A percentile compares a stretch with the other conserved stretches of the same genome.
These are phyloP conservation scores for Sorex maritimensis DNA, from an alignment of 2,797 vertebrate genomes.

Conservation along the genomic window DNA sequence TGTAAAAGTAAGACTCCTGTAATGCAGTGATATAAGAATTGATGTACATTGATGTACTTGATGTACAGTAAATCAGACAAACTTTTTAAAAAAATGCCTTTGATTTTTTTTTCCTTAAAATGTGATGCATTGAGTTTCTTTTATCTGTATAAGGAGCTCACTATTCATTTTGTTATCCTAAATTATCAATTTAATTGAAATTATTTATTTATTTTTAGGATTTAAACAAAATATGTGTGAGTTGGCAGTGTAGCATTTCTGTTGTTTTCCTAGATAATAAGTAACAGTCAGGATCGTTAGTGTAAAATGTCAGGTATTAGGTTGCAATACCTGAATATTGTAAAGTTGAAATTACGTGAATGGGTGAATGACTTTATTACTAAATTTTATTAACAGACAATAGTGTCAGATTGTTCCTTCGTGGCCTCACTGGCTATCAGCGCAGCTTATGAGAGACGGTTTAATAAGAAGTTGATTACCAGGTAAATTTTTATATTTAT, in stretches of 20 bases:
- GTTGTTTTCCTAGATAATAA: conserved; percentile 46
- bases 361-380: conserved; percentile 44
- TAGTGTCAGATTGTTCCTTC: conserved; percentile 99
- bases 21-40: background rate
- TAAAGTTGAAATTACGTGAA: conserved; percentile 27
- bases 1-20: conserved; percentile 32
- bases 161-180: conserved; percentile 51
- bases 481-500: conserved; percentile 91
- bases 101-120: background rate
- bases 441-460: conserved; percentile 98
- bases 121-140: background rate
- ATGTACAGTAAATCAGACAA: background rate
- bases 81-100: background rate
- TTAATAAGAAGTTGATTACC: conserved; percentile 98
- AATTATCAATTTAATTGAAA: conserved; percentile 47
- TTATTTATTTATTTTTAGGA: conserved; percentile 21
- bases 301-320: conserved; percentile 38
- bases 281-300: conserved; percentile 18
- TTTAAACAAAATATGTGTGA: conserved; percentile 44
- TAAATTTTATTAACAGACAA: conserved; percentile 92
- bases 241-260: conserved; percentile 22
- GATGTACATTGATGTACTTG: background rate
- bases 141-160: background rate
- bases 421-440: conserved; percentile 99
- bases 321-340: background rate